These are phyloP conservation scores for Lepilemur septentrionalis DNA, from an alignment of 2,797 vertebrate genomes.

Conservation along the genomic window DNA sequence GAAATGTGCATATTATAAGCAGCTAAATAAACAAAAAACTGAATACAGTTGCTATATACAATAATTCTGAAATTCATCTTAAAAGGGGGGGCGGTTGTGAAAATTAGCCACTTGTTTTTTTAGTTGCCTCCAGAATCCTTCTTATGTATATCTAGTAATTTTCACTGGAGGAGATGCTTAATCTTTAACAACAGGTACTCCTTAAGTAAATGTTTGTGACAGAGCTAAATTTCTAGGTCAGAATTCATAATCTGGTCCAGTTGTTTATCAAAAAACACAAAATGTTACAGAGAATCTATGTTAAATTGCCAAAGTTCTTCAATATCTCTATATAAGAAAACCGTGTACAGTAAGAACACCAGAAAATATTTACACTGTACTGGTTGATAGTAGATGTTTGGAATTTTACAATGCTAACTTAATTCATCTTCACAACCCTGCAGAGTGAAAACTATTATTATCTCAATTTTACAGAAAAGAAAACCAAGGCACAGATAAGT, in stretches of 20 bases:
- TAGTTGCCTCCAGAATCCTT: background rate
- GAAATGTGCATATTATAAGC: background rate
- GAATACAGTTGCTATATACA: background rate
- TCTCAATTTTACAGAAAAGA: background rate
- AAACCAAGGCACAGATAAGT: background rate
- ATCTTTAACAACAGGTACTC: background rate
- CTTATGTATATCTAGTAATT: background rate
- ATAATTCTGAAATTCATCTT: background rate
- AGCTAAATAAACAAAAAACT: background rate
- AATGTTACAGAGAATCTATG: background rate
- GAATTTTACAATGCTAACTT: conserved; percentile 15
- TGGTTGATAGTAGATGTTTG: background rate
- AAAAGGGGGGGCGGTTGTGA: background rate
- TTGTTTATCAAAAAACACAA: conserved; percentile 19
- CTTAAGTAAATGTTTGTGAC: background rate
- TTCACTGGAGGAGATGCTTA: background rate
- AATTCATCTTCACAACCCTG: background rate
- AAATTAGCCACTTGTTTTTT: background rate
- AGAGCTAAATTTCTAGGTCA: background rate
- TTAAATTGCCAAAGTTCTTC: background rate
- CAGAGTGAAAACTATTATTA: background rate
- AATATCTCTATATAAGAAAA: background rate
- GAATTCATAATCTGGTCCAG: background rate
- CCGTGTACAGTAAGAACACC: background rate
- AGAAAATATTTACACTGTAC: background rate